phyloP scores from a whole-genome alignment of 2,113 vertebrate genomes.

The Elgaria multicarinata region DNA sequence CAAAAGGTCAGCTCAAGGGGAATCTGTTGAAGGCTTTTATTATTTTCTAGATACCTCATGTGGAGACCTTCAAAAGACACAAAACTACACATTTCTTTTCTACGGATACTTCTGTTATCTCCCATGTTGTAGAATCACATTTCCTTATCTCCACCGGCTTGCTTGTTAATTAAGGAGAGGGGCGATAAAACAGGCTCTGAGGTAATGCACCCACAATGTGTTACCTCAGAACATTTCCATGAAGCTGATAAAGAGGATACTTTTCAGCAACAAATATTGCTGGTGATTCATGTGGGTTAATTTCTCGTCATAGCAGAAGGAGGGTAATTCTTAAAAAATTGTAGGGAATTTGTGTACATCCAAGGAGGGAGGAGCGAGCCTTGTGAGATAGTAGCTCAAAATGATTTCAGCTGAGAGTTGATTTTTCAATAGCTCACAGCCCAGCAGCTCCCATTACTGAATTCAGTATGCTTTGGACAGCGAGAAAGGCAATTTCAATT shows the following conservation, averaged over 20 bases:
- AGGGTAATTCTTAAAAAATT: neutral
- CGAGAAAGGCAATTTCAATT: neutral
- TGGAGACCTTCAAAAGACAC: slow-evolving; percentile 53
- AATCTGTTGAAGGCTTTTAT: slow-evolving; percentile 37
- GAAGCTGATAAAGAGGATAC: slow-evolving; percentile 31
- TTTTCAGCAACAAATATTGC: neutral
- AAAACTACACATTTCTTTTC: slow-evolving; percentile 33
- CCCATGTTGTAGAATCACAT: slow-evolving; percentile 52
- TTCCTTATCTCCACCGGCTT: slow-evolving; percentile 53
- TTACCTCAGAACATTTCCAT: slow-evolving; percentile 41
- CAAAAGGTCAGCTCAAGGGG: slow-evolving; percentile 54
- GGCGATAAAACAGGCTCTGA: slow-evolving; percentile 51
- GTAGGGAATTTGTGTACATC: neutral
- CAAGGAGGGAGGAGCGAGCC: neutral
- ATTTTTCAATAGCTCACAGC: neutral
- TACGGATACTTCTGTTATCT: slow-evolving; percentile 51
- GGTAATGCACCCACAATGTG: no score
- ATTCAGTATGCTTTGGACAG: neutral
- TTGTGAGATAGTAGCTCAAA: neutral
- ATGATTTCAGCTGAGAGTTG: neutral
- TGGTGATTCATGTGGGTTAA: neutral
- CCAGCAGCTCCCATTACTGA: neutral
- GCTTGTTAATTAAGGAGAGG: slow-evolving; percentile 65
- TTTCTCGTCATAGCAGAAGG: neutral
- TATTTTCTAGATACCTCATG: slow-evolving; percentile 23